Evolutionary conservation across 1,140 invertebrate genomes (phyloP).

Genomic region (Stegodyphus dumicola): DNA sequence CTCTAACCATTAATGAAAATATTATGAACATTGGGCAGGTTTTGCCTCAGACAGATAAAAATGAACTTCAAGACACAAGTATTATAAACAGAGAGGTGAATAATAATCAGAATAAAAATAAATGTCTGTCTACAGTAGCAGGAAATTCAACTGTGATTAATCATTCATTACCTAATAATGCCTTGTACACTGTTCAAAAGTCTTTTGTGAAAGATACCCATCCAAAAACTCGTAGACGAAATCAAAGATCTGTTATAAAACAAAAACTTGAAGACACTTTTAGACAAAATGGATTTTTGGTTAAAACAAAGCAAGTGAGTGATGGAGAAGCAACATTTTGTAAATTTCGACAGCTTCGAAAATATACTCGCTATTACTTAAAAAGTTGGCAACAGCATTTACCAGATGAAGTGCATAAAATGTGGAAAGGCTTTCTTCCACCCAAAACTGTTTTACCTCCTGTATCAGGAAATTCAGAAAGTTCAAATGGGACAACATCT

Average conservation of each 20-base stretch:
- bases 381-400: constrained; percentile 93
- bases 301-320: constrained; percentile 91
- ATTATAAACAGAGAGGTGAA: not conserved
- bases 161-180: constrained; percentile 5
- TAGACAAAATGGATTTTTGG: constrained; percentile 90
- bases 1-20: not conserved
- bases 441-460: constrained; percentile 63
- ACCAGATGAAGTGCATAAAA: constrained; percentile 72
- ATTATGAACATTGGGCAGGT: not conserved
- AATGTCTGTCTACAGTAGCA: not conserved
- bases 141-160: not conserved
- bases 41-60: constrained; percentile 1
- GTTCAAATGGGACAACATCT: not conserved
- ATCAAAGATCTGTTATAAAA: constrained; percentile 82
- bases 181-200: constrained; percentile 36
- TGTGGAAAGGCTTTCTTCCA: constrained; percentile 65
- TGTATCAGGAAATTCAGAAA: constrained; percentile 6
- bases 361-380: constrained; percentile 91
- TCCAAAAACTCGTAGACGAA: constrained; percentile 72
- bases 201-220: constrained; percentile 40
- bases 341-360: constrained; percentile 89
- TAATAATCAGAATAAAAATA: constrained; percentile 5
- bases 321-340: constrained; percentile 93
- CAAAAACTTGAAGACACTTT: constrained; percentile 90
- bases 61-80: not conserved